These are phyloP conservation scores for Drosophila fulvimacula DNA, from an alignment of 2,888 invertebrate genomes.

Conservation along the genomic window DNA sequence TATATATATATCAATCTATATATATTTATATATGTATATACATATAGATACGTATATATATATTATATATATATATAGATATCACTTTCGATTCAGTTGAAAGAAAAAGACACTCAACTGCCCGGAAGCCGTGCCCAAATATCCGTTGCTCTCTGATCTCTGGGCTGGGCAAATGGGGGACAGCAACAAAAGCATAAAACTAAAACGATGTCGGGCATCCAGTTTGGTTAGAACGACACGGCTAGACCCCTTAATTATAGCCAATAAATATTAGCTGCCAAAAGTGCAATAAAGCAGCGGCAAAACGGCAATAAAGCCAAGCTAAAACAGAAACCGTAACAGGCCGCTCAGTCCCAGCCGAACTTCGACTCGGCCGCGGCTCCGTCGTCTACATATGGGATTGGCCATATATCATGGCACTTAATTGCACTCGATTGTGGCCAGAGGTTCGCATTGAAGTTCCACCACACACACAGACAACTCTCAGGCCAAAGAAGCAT, in stretches of 20 bases:
- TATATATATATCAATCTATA: no score
- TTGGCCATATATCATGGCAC: conserved; percentile 50
- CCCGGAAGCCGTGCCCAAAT: conserved; percentile 72
- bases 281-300: conserved; percentile 70
- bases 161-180: conserved; percentile 25
- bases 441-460: conserved; percentile 30
- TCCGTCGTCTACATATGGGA: conserved; percentile 24
- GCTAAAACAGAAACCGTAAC: conserved; percentile 20
- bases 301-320: conserved; percentile 49
- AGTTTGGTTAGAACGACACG: conserved; percentile 36
- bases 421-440: conserved; percentile 62
- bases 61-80: no score
- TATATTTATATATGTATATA: neutral
- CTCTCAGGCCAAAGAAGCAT: conserved; percentile 27
- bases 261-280: conserved; percentile 76
- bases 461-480: conserved; percentile 20
- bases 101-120: conserved; percentile 15
- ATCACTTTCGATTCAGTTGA: conserved; percentile 30
- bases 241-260: conserved; percentile 61
- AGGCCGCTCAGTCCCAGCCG: conserved; percentile 3
- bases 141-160: conserved; percentile 34
- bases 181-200: no score
- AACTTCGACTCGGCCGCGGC: neutral
- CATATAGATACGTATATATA: neutral
- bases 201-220: conserved; percentile 4